Conservation (phyloP, 2,888 invertebrate genomes). For the Drosophila differens region DNA sequence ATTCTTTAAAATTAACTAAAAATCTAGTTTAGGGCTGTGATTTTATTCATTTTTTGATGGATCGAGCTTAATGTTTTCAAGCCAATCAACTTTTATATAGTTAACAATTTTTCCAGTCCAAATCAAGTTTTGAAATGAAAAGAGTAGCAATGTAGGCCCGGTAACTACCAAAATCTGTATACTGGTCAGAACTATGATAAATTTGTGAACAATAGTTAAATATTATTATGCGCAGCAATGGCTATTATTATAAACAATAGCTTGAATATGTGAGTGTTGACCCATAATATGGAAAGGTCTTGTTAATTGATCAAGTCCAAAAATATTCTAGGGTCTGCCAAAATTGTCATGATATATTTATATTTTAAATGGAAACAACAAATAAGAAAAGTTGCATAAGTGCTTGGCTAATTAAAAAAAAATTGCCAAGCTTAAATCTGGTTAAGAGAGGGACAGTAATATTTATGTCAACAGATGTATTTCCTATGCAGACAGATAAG, state of each 20-base stretch:
- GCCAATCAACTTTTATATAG: background rate
- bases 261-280: background rate
- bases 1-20: background rate
- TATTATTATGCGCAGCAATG: background rate
- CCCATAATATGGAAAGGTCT: background rate
- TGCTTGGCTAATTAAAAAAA: background rate
- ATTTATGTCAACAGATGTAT: background rate
- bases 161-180: background rate
- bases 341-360: background rate
- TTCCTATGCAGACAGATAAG: background rate
- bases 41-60: background rate
- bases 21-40: background rate
- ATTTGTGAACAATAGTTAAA: background rate
- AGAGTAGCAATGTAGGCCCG: background rate
- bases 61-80: background rate
- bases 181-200: background rate
- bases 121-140: background rate
- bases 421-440: background rate
- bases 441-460: conserved; percentile 11
- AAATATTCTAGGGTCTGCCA: conserved; percentile 11
- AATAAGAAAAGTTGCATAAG: background rate
- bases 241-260: background rate
- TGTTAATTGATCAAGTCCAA: conserved; percentile 1
- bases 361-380: background rate
- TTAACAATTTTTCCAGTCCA: background rate